Evolutionary conservation across 2,888 invertebrate genomes (phyloP), one percentile per base, ranked within the genome.

Genomic region (Junonia oenone): DNA sequence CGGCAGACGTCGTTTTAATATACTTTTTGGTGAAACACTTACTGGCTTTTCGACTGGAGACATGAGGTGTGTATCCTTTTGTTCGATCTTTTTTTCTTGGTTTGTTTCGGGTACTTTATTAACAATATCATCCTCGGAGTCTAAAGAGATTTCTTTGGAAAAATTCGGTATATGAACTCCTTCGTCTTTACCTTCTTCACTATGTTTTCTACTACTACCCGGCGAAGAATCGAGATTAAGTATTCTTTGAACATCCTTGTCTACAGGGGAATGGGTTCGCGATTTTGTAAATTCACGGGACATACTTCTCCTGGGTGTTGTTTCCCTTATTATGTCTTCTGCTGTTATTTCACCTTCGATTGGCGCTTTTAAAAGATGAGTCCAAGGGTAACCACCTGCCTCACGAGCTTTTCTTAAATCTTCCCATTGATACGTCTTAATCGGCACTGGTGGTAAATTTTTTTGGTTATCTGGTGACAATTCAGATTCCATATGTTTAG

Each of bases 401-500:
- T 92, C 91, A 81, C 93, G 93, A 66, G 93, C 92, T 75, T 94
- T 91, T 68, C 92, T 87, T 38, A 96, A 84, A 81, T 96, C 95
- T 84, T 96, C 95, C 95, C 95, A 96, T 88, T 93, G 92, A 81
- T 95, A 96, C 51, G 95, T 95, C 81, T 94, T 93, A 69, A 94
- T 90, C 61, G 95, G 95, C 69, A 94, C 91, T 63, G 93, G 93
- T 65, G 95, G 95, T 69, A 77, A 69, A 68, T 75, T 75, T 79
- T 79, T 82, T 63, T 79, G 76, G 78, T 76, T 83, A 88, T 90
- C 91, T 91, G 90, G 78, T 68, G 78, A 90, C 83, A 89, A 91
- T 87, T 81, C 78, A 90, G 90, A 84, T 89, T 88, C 89, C 90
- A 90, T 90, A 87, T 81, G 88, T 86, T 83, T 84, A 76, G 71